Conservation (phyloP, 2,797 vertebrate species). For the Sebastes alutus region DNA sequence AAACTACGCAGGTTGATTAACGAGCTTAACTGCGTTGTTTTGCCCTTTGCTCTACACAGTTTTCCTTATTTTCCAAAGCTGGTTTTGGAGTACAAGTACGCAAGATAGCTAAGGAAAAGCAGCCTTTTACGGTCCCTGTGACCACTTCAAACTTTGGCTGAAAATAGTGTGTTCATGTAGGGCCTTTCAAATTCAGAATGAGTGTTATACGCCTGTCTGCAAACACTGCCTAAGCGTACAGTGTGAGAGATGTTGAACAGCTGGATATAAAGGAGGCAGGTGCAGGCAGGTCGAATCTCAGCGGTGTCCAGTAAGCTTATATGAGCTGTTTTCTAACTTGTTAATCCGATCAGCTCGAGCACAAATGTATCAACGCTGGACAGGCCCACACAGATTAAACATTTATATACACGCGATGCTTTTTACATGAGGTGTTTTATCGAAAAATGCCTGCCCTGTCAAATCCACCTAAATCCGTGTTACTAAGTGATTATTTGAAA, state of each 20-base stretch:
- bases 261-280: conserved; percentile 1
- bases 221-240: not conserved
- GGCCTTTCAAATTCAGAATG: not conserved
- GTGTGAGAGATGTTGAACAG: conserved; percentile 8
- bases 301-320: conserved; percentile 8
- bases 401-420: not conserved
- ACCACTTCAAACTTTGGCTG: not conserved
- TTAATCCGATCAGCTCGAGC: conserved; percentile 36
- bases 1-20: not conserved
- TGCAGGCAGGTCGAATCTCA: conserved; percentile 3
- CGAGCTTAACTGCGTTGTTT: too few relatives aligned
- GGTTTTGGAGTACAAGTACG: not conserved
- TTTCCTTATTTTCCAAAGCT: not conserved
- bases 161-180: not conserved
- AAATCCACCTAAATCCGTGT: conserved; percentile 37
- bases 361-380: not conserved
- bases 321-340: conserved; percentile 13
- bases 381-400: conserved; percentile 6
- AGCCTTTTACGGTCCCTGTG: not conserved
- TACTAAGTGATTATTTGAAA: conserved; percentile 18
- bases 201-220: not conserved
- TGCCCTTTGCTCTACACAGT: too few relatives aligned
- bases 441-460: conserved; percentile 17
- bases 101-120: not conserved
- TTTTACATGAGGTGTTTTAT: not conserved